Evolutionary conservation across 2,797 vertebrate genomes (phyloP).

Genomic region (Ibycter americanus): DNA sequence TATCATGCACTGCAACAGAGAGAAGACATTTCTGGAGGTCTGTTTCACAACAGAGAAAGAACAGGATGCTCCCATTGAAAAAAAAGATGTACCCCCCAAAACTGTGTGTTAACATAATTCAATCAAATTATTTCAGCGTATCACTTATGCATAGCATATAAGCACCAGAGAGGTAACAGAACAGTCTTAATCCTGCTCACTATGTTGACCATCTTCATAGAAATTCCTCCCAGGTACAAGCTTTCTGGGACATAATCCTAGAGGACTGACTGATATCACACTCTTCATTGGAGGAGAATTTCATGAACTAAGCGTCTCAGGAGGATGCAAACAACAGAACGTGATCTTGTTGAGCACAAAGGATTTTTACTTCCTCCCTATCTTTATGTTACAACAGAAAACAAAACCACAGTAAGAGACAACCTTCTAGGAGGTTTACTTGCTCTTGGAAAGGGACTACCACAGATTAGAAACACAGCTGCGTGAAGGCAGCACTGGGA

Average conservation of each 20-base stretch:
- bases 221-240: neutral
- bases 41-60: neutral
- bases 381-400: neutral
- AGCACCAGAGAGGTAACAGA: neutral
- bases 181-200: neutral
- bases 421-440: neutral
- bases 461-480: fast-evolving
- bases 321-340: neutral
- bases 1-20: neutral
- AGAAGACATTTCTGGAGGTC: neutral
- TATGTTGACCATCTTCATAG: neutral
- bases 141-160: too few relatives aligned
- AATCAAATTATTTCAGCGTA: neutral
- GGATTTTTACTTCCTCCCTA: neutral
- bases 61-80: neutral
- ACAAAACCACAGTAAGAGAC: neutral
- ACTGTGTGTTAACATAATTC: fast-evolving
- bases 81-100: neutral
- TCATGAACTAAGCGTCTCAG: neutral
- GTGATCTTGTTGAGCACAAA: neutral
- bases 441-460: neutral
- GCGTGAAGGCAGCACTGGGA: fast-evolving
- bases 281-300: neutral
- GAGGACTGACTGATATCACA: neutral
- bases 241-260: neutral